phyloP scores from a whole-genome alignment of 2,797 vertebrate genomes.

The Anguilla anguilla region DNA sequence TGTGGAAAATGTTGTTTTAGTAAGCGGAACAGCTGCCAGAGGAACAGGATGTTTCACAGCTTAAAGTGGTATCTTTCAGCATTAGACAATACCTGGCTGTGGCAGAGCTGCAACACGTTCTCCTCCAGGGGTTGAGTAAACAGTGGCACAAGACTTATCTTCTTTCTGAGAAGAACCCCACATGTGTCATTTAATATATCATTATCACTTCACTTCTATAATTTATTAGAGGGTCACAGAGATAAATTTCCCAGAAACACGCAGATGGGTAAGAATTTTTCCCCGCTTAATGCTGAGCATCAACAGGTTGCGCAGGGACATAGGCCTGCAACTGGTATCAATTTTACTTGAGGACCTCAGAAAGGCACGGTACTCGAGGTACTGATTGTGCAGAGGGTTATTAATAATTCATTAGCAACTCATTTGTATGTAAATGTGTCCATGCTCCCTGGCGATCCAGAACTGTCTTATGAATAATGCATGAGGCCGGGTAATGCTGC shows the following conservation, averaged over 20 bases:
- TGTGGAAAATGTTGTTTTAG: too few species aligned
- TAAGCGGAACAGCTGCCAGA: too few species aligned
- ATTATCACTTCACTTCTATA: not conserved
- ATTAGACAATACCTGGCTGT: not conserved
- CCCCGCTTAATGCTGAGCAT: not conserved
- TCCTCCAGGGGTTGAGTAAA: not conserved
- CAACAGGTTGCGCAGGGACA: not conserved
- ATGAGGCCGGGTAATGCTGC: slow-evolving; percentile 31
- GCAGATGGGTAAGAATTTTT: not conserved
- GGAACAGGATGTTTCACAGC: not conserved
- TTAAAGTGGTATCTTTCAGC: not conserved
- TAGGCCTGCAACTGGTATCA: slow-evolving; percentile 9
- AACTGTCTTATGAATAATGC: slow-evolving; percentile 54
- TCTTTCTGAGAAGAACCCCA: not conserved
- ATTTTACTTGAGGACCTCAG: slow-evolving; percentile 12
- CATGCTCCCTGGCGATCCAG: slow-evolving; percentile 45
- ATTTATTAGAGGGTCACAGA: not conserved
- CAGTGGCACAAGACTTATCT: not conserved
- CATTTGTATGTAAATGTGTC: slow-evolving; percentile 60
- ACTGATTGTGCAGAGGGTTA: slow-evolving; percentile 23
- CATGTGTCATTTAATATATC: not conserved
- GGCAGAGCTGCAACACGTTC: not conserved
- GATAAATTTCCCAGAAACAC: not conserved
- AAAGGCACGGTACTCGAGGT: slow-evolving; percentile 20
- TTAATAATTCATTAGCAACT: slow-evolving; percentile 55